Evolutionary conservation across 2,113 vertebrate species (phyloP), one percentile per base, ranked within the genome.

Genomic region (Oplegnathus fasciatus): DNA sequence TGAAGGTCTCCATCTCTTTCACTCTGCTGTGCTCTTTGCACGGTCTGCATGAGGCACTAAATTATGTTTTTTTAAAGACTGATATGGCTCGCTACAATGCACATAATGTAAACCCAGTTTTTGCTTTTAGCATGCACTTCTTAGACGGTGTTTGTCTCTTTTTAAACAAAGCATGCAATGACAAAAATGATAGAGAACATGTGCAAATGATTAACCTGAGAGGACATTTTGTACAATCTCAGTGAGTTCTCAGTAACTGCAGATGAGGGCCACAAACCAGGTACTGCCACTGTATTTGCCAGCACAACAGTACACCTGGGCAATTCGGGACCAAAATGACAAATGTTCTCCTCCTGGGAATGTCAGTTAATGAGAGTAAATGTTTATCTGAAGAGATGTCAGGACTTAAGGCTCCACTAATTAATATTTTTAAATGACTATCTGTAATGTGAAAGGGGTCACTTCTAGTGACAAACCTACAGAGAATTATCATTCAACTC

Each of bases 221-320:
- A 37, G 28, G 61, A 75, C 50, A 77, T 42, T 72, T 26, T 44
- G 68, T 17, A 62, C 46, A 24, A 24, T 69, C 34, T 66, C 37
- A 46, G n/a, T 46, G 28, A 54, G 20, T 46, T 62, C 48, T 40
- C 24, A 74, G 54, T 22, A 22, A 28, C 26, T 22, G 6, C 9
- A 26, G 46, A 52, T 40, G 74, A 54, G 9, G 11, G 24, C 22
- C 30, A n/a, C 32, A 26, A 65, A 55, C 24, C 17, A 42, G 24
- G 11, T 30, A 28, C 73, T 52, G 15, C 57, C 34, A 17, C 15
- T 22, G 17, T 54, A 28, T 40, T 37, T 26, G 6, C 9, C 24
- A 28, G 32, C n/a, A n/a, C 7, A 32, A 24, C 34, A 70, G 46
- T 70, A 22, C 40, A 44, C 54, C 54, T 58, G 54, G n/a, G n/a